Percentiles rank a stretch among this genome's conserved stretches.
phyloP scores from a whole-genome alignment of 2,113 vertebrate species.

The Anarrhichthys ocellatus region DNA sequence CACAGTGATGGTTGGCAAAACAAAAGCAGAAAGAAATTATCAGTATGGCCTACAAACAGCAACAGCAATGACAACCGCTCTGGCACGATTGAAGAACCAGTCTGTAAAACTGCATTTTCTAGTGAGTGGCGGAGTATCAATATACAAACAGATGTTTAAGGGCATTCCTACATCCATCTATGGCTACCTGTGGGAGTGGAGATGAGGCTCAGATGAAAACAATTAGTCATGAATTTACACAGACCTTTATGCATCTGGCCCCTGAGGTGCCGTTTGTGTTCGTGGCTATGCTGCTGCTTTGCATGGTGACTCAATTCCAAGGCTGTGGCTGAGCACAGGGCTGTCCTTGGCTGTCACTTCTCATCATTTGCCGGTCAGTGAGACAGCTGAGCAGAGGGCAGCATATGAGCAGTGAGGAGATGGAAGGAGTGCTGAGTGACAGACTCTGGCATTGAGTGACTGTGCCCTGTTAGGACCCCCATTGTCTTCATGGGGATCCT shows the following conservation, averaged over 20 bases:
- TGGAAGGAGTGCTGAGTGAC: conserved; percentile 67
- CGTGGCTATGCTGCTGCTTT: conserved; percentile 45
- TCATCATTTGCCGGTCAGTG: conserved; percentile 70
- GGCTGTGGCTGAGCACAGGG: conserved; percentile 58
- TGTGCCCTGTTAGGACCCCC: conserved; percentile 53
- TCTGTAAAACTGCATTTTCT: neutral
- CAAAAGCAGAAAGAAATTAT: neutral
- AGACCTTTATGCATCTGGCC: conserved; percentile 13
- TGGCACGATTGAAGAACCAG: neutral
- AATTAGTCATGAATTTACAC: neutral
- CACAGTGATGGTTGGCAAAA: neutral
- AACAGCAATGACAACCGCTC: neutral
- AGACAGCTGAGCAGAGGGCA: conserved; percentile 71
- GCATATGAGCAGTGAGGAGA: conserved; percentile 70
- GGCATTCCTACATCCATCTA: neutral
- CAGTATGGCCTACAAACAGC: neutral
- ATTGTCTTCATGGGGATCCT: conserved; percentile 51
- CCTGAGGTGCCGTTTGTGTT: conserved; percentile 5
- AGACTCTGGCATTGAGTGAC: conserved; percentile 62
- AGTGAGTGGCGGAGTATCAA: neutral
- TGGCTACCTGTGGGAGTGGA: neutral
- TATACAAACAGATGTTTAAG: neutral
- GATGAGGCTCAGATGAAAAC: neutral
- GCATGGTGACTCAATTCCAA: conserved; percentile 68
- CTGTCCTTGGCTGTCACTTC: conserved; percentile 77